These are phyloP conservation scores for Vipera ursinii DNA, from an alignment of 2,797 vertebrate genomes.

Conservation along the genomic window DNA sequence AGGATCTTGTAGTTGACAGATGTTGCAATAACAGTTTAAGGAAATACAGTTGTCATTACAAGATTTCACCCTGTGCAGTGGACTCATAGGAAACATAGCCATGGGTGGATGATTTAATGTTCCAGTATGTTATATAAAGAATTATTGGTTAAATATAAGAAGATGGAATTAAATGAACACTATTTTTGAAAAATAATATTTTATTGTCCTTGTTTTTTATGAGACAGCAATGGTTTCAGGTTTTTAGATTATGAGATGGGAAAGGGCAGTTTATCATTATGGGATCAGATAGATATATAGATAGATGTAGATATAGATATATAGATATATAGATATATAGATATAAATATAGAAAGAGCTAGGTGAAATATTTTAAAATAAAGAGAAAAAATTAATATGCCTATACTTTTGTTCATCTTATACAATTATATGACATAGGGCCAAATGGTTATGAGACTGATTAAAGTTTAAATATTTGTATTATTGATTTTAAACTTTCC, in stretches of 20 bases:
- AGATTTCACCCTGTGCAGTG: conserved; percentile 49
- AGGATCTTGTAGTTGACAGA: conserved; percentile 51
- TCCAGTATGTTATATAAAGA: conserved; percentile 41
- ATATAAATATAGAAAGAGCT: background rate
- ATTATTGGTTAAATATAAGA: conserved; percentile 30
- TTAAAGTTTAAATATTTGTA: background rate
- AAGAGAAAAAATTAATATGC: conserved; percentile 3
- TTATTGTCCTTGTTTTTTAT: conserved; percentile 16
- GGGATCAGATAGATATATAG: background rate
- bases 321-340: no score
- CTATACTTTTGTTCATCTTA: conserved; percentile 15
- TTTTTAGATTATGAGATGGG: background rate
- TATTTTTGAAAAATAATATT: background rate
- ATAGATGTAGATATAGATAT: no score
- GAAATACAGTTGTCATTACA: conserved; percentile 61
- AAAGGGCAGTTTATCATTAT: background rate
- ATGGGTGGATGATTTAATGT: conserved; percentile 46
- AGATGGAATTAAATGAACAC: conserved; percentile 29
- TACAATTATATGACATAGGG: background rate
- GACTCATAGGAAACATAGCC: conserved; percentile 43
- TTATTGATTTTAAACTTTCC: background rate
- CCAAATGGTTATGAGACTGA: background rate
- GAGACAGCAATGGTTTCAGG: background rate
- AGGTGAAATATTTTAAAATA: background rate
- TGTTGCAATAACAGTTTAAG: conserved; percentile 53